Evolutionary conservation across 2,797 vertebrate species (phyloP).

Genomic region (Syngnathus rostellatus): DNA sequence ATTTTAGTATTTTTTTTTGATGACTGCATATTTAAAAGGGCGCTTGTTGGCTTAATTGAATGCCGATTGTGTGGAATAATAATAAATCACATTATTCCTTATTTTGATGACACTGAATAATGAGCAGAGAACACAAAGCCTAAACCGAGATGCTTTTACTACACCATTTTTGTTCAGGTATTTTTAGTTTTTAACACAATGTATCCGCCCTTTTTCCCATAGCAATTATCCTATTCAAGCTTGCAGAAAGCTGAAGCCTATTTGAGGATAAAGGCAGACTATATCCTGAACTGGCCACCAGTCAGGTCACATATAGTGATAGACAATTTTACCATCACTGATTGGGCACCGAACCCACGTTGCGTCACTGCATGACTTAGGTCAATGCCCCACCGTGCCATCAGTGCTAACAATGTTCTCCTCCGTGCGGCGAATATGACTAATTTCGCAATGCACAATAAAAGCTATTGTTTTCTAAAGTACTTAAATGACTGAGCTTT

Average conservation of each 20-base stretch:
- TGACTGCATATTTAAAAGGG: slow-evolving; percentile 10
- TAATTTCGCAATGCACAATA: slow-evolving; percentile 27
- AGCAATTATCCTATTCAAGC: neutral
- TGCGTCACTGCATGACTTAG: neutral
- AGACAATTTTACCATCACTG: neutral
- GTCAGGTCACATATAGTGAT: neutral
- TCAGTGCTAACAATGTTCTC: neutral
- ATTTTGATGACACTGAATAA: slow-evolving; percentile 21
- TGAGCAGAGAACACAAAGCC: slow-evolving; percentile 14
- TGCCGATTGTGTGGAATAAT: slow-evolving; percentile 13
- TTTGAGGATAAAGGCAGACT: neutral
- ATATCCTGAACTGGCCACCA: neutral
- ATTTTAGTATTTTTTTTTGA: neutral
- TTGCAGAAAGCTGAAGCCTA: neutral
- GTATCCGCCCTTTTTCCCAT: neutral
- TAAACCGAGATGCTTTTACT: neutral
- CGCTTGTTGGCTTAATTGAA: slow-evolving; percentile 23
- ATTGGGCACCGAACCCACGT: neutral
- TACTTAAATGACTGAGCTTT: slow-evolving; percentile 41
- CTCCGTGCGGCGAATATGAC: slow-evolving; percentile 13
- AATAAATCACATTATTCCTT: slow-evolving; percentile 11
- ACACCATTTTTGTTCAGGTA: slow-evolving; percentile 6
- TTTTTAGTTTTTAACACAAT: slow-evolving; percentile 14
- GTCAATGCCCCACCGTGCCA: neutral
- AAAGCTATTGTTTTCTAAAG: slow-evolving; percentile 45